Conservation (phyloP, 2,888 invertebrate genomes). For the Drosophila meridionalis region DNA sequence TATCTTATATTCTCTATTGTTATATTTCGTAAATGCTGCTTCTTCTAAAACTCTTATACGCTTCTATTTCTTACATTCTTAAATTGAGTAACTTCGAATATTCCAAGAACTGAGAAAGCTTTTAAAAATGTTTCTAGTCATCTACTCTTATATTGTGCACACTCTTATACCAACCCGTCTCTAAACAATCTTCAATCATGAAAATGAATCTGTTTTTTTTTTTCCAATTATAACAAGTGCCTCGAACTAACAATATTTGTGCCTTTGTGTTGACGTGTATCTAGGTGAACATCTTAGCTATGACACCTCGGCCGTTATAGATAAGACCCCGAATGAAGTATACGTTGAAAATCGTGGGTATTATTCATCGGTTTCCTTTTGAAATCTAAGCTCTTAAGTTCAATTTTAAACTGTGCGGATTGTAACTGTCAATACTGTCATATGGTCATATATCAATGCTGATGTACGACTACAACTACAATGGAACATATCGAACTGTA, state of each 20-base stretch:
- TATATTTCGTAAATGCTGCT: not conserved
- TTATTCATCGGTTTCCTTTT: constrained; percentile 23
- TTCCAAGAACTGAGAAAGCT: not conserved
- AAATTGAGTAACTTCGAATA: not conserved
- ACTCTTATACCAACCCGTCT: not conserved
- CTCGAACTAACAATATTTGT: not conserved
- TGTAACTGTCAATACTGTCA: constrained; percentile 29
- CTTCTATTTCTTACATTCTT: not conserved
- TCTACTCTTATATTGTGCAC: not conserved
- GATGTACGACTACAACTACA: constrained; percentile 11
- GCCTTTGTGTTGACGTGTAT: not conserved
- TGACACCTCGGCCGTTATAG: not conserved
- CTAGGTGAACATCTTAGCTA: constrained; percentile 26
- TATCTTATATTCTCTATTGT: not conserved
- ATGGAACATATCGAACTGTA: constrained; percentile 26
- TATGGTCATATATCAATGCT: constrained; percentile 3
- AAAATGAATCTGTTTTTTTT: not conserved
- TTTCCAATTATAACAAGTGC: not conserved
- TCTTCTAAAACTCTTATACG: not conserved
- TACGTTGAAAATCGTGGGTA: not conserved
- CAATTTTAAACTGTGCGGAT: constrained; percentile 9
- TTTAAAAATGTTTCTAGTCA: not conserved
- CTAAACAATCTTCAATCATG: not conserved
- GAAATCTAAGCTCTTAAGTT: constrained; percentile 38
- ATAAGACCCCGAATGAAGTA: constrained; percentile 7